Evolutionary conservation across 2,888 invertebrate genomes (phyloP), one percentile per base, ranked within the genome.

Genomic region (Cetonia aurata): DNA sequence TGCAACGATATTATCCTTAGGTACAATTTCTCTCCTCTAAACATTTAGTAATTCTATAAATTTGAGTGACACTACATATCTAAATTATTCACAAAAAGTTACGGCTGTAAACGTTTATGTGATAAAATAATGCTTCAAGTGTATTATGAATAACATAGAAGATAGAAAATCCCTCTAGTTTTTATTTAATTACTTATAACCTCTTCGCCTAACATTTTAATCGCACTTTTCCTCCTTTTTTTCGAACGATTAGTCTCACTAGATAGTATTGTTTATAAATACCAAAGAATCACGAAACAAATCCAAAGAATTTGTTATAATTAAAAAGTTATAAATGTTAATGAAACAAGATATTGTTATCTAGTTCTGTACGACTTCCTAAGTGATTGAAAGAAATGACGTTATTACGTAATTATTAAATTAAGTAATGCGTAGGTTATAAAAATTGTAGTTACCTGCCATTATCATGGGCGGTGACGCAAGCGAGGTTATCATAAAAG

Each of bases 341-440:
- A 69, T 62, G 42, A 53, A 60, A n/a, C n/a, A n/a, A 62, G 50
- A 60, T 50, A 41, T 69, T 69, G 60, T 59, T 69, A 65, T 50
- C 62, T 65, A 65, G 62, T 65, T 65, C 53, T 60, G 52, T 69
- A 69, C 62, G 53, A 69, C 10, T 12, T 52, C 17, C 41, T 50
- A 60, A 1, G 10, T 25, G 46, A 60, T 59, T 69, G 13, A 67
- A 44, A 42, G 17, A 50, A 62, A 53, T 1, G 6, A 37, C 37
- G 37, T 37, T 56, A 41, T 9, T 9, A 52, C 9, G 25, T 48
- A n/a, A 17, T 13, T 48, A 13, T 48, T 6, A 15, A 17, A 48
- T 13, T 10, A 13, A 50, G 19, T 15, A 15, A 17, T 50, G 50
- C 13, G 15, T 19, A 19, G 19, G 10, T 50, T 19, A 52, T 13